Conservation (phyloP, 2,797 vertebrate species). For the Labeo calbasu region DNA sequence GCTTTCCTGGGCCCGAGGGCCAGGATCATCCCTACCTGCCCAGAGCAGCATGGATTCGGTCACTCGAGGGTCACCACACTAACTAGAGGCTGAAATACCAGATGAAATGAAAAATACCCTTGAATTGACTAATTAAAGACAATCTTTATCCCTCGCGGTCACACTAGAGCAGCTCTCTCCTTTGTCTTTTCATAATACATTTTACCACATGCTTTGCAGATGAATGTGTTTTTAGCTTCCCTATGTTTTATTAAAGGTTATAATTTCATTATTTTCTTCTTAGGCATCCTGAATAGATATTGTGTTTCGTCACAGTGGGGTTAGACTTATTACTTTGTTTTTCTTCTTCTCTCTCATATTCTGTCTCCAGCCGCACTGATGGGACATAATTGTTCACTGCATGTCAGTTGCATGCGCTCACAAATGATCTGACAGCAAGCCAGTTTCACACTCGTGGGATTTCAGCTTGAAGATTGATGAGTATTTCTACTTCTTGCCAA, state of each 20-base stretch:
- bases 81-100: constrained; percentile 69
- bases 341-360: background rate
- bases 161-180: constrained; percentile 3
- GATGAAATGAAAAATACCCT: constrained; percentile 47
- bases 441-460: background rate
- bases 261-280: constrained; percentile 3
- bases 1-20: constrained; percentile 1
- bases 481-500: background rate
- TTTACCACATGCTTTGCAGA: constrained; percentile 59
- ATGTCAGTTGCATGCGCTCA: background rate
- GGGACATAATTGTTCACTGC: background rate
- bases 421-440: background rate
- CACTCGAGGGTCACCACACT: constrained; percentile 62
- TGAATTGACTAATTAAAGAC: constrained; percentile 71
- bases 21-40: constrained; percentile 34
- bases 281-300: background rate
- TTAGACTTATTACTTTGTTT: background rate
- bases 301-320: background rate
- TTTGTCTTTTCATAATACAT: constrained; percentile 18
- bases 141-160: constrained; percentile 59
- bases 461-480: background rate
- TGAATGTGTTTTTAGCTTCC: constrained; percentile 59
- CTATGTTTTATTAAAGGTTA: constrained; percentile 73
- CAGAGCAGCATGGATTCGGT: constrained; percentile 50
- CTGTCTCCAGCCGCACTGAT: background rate